These are phyloP conservation scores for Aradophagus sp. DNA, from an alignment of 1,140 invertebrate species.

Conservation along the genomic window DNA sequence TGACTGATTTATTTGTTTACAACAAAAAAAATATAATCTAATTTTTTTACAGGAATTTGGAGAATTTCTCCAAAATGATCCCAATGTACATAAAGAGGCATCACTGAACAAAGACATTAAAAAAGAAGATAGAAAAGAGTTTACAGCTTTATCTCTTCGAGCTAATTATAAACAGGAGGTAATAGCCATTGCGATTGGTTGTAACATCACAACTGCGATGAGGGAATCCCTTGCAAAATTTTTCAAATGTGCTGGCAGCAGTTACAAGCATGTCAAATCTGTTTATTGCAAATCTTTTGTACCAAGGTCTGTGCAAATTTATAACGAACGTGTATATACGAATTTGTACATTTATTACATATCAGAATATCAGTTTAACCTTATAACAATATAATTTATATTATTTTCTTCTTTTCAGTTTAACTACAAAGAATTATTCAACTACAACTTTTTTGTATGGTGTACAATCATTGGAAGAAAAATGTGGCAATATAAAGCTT, in stretches of 20 bases:
- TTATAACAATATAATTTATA: background rate
- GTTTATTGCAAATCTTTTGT: constrained; percentile 67
- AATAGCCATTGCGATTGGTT: constrained; percentile 68
- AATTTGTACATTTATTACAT: no score
- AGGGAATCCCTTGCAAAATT: constrained; percentile 64
- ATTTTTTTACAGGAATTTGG: constrained; percentile 40
- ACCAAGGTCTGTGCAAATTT: constrained; percentile 66
- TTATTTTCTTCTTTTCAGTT: constrained; percentile 9
- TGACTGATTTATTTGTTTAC: no score
- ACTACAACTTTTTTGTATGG: constrained; percentile 65
- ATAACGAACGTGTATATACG: no score
- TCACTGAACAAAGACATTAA: constrained; percentile 9
- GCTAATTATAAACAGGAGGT: constrained; percentile 69
- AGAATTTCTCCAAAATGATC: constrained; percentile 33
- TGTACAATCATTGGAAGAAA: constrained; percentile 66
- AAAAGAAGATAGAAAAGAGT: constrained; percentile 52
- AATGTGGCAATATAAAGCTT: constrained; percentile 63
- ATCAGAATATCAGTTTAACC: no score
- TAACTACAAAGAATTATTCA: constrained; percentile 32
- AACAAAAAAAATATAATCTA: no score
- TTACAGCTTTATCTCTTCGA: constrained; percentile 64
- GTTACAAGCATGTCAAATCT: constrained; percentile 67
- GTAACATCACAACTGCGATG: constrained; percentile 60
- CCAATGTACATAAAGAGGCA: constrained; percentile 26
- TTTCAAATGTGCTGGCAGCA: constrained; percentile 61